Conservation (phyloP, 2,113 vertebrate species). For the Pogonocichla stellata region DNA sequence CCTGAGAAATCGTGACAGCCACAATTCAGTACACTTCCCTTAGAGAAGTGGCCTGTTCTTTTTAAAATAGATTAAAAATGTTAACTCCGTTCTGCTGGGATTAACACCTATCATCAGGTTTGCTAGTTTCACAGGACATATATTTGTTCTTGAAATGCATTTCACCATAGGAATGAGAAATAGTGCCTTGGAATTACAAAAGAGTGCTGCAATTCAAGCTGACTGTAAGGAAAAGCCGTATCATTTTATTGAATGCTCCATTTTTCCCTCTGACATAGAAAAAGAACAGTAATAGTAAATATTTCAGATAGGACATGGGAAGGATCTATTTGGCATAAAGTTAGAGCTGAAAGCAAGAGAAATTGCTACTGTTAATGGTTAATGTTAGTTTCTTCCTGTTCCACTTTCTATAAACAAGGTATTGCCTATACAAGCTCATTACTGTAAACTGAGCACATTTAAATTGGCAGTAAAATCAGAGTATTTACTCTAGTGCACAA, state of each 20-base stretch:
- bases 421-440: constrained; percentile 88
- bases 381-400: constrained; percentile 80
- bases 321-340: constrained; percentile 56
- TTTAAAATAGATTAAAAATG: neutral
- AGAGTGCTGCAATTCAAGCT: neutral
- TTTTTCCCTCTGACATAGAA: constrained; percentile 3
- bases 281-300: constrained; percentile 3
- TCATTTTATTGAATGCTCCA: neutral
- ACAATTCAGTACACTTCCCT: neutral
- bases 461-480: constrained; percentile 92
- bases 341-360: constrained; percentile 61
- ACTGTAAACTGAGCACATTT: constrained; percentile 91
- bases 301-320: constrained; percentile 19
- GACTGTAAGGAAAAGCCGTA: neutral
- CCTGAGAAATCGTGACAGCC: neutral
- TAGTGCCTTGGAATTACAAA: neutral
- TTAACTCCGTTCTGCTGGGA: neutral
- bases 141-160: neutral
- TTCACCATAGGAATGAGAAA: neutral
- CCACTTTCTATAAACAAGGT: constrained; percentile 81
- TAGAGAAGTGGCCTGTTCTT: neutral
- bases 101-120: neutral
- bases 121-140: neutral
- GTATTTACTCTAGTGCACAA: constrained; percentile 87
- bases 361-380: constrained; percentile 82